These are phyloP conservation scores for Sarcophaga variegata DNA, from an alignment of 2,888 invertebrate genomes.

Conservation along the genomic window DNA sequence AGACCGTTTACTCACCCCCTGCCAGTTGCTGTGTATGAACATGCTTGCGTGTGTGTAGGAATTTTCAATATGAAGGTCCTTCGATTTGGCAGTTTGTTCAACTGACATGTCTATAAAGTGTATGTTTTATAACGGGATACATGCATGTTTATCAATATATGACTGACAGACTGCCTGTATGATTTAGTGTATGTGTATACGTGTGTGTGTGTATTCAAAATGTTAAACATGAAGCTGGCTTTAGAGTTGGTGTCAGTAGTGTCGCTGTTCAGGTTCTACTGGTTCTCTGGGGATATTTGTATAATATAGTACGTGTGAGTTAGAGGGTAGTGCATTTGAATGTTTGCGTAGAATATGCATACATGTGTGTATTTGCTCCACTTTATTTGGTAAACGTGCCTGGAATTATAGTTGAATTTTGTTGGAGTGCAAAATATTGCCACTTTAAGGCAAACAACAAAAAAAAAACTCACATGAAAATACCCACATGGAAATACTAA, in stretches of 20 bases:
- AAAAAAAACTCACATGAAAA: conserved; percentile 13
- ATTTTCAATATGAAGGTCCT: conserved; percentile 23
- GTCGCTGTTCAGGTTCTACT: neutral
- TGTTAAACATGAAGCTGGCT: neutral
- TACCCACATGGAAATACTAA: neutral
- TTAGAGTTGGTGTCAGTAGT: neutral
- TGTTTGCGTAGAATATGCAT: neutral
- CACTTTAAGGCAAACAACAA: conserved; percentile 61
- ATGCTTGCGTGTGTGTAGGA: neutral
- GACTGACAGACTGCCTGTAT: conserved; percentile 2
- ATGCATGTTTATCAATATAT: conserved; percentile 31
- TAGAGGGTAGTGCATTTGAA: neutral
- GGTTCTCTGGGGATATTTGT: neutral
- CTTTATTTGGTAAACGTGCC: conserved; percentile 66
- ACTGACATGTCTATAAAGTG: conserved; percentile 53
- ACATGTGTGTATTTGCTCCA: conserved; percentile 14
- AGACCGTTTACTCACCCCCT: neutral
- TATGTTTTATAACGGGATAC: conserved; percentile 37
- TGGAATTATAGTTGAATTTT: conserved; percentile 63
- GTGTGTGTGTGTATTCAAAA: neutral
- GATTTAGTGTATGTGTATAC: neutral
- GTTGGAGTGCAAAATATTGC: conserved; percentile 67
- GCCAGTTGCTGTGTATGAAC: neutral
- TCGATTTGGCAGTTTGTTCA: conserved; percentile 29
- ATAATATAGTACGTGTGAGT: neutral